A percentile compares a stretch with the other conserved stretches of the same genome.
phyloP scores from a whole-genome alignment of 1,140 invertebrate genomes.

The Listronotus bonariensis region DNA sequence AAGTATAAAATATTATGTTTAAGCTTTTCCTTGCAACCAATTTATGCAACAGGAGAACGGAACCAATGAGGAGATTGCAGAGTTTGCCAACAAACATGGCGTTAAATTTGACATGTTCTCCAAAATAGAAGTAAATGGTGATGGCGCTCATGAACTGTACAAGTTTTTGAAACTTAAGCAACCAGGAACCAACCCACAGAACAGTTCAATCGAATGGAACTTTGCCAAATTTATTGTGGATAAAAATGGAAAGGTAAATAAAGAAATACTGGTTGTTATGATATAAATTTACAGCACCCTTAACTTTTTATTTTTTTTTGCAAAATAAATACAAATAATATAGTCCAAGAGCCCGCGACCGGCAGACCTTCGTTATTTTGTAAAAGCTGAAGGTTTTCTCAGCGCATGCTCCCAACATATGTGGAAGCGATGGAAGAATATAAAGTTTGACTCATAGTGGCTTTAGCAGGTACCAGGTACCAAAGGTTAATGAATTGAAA shows the following conservation, averaged over 20 bases:
- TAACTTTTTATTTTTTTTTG: conserved; percentile 97
- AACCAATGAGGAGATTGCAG: conserved; percentile 70
- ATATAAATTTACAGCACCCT: too few species aligned
- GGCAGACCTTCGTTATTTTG: too few species aligned
- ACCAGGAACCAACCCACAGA: conserved; percentile 67
- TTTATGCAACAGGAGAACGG: conserved; percentile 84
- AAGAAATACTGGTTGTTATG: too few species aligned
- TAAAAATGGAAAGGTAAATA: conserved; percentile 87
- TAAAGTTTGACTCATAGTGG: too few species aligned
- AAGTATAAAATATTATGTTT: conserved; percentile 50
- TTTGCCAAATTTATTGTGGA: conserved; percentile 95
- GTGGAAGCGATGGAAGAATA: too few species aligned
- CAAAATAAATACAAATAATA: conserved; percentile 76
- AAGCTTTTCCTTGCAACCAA: conserved; percentile 88
- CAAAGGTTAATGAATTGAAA: too few species aligned
- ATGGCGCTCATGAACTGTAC: conserved; percentile 82
- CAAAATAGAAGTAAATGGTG: conserved; percentile 87
- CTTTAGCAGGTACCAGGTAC: too few species aligned
- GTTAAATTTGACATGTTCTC: conserved; percentile 81
- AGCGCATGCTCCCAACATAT: too few species aligned
- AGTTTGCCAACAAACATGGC: conserved; percentile 70
- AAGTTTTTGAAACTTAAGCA: conserved; percentile 85
- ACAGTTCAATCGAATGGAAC: conserved; percentile 93
- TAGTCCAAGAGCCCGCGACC: too few species aligned
- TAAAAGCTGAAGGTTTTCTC: too few species aligned